phyloP scores from a whole-genome alignment of 2,113 vertebrate species.

The Sinocyclocheilus anophthalmus region DNA sequence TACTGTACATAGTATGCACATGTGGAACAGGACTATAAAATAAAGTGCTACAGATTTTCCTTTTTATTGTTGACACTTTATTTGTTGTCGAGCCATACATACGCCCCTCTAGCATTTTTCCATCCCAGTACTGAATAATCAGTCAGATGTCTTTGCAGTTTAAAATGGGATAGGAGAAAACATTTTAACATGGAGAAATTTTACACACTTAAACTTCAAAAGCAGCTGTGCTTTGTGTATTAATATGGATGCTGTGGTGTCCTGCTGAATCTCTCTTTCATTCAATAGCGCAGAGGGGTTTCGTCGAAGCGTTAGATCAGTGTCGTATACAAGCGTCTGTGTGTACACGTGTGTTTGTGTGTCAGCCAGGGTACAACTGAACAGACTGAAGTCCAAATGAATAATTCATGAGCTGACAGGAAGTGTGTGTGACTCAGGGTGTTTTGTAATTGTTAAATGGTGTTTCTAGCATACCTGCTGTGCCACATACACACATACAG shows the following conservation, averaged over 20 bases:
- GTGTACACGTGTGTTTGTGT: too few species aligned
- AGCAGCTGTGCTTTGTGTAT: too few species aligned
- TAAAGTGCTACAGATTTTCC: too few species aligned
- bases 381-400: conserved; percentile 18
- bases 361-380: background rate
- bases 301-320: background rate
- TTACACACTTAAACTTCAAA: background rate
- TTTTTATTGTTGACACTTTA: too few species aligned
- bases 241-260: background rate
- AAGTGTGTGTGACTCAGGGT: background rate
- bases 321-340: background rate
- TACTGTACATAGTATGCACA: too few species aligned
- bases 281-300: background rate
- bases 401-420: conserved; percentile 10
- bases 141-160: background rate
- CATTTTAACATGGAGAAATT: background rate
- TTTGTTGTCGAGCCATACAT: too few species aligned
- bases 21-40: too few species aligned
- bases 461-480: conserved; percentile 27
- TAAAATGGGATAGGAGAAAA: background rate
- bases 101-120: too few species aligned
- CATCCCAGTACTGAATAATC: background rate
- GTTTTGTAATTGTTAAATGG: conserved; percentile 29
- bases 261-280: background rate
- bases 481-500: background rate